These are phyloP conservation scores for Pinna nobilis DNA, from an alignment of 1,140 invertebrate genomes.

Conservation along the genomic window DNA sequence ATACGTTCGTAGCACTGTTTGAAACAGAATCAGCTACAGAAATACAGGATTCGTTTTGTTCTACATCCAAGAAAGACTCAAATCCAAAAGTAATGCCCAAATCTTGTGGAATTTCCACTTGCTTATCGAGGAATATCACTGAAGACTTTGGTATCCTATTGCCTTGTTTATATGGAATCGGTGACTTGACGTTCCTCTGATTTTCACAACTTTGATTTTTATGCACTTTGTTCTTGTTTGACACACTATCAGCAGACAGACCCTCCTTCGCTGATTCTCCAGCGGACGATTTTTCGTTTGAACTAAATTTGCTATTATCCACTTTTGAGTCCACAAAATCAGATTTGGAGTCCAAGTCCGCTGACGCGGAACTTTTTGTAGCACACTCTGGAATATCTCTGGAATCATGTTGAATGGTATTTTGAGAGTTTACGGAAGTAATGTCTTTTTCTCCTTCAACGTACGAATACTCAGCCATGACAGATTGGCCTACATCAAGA, in stretches of 20 bases:
- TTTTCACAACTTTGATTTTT: slow-evolving; percentile 26
- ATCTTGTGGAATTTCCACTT: slow-evolving; percentile 45
- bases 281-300: background rate
- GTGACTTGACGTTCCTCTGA: slow-evolving; percentile 31
- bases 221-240: slow-evolving; percentile 28
- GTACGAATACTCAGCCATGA: too few species aligned
- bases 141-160: slow-evolving; percentile 48
- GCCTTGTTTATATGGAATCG: slow-evolving; percentile 41
- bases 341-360: background rate
- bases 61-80: slow-evolving; percentile 36
- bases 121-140: slow-evolving; percentile 63
- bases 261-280: background rate
- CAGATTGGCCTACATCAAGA: background rate
- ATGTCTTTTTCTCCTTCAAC: background rate
- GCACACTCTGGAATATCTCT: background rate
- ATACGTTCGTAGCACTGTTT: slow-evolving; percentile 8
- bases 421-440: background rate
- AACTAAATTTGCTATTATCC: background rate
- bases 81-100: slow-evolving; percentile 62
- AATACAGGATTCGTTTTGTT: slow-evolving; percentile 10
- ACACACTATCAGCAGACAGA: slow-evolving; percentile 9
- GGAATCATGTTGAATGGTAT: background rate
- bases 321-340: too few species aligned
- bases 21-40: slow-evolving; percentile 21
- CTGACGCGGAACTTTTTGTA: background rate